phyloP scores from a whole-genome alignment of 2,888 invertebrate species.

The Ochropleura plecta region DNA sequence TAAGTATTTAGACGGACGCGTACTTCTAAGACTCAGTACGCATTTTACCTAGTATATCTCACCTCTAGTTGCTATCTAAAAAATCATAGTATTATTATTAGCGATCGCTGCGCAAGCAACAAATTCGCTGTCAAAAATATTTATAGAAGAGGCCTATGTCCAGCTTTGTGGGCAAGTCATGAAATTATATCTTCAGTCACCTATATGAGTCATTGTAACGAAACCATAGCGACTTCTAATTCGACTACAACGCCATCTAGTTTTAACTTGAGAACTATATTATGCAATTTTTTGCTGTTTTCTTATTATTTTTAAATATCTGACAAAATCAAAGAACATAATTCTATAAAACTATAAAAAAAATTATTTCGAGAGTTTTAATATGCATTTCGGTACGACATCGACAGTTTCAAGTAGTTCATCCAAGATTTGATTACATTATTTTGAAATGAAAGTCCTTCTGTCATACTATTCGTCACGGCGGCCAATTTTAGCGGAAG shows the following conservation, averaged over 20 bases:
- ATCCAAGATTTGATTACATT: too few species aligned
- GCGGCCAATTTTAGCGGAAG: too few species aligned
- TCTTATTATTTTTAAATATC: neutral
- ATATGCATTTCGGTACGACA: too few species aligned
- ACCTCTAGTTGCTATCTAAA: too few species aligned
- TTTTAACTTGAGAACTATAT: conserved; percentile 14
- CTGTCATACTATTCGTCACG: too few species aligned
- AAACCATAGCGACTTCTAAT: conserved; percentile 47
- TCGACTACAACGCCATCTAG: conserved; percentile 45
- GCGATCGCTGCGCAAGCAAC: conserved; percentile 6
- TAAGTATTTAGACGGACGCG: too few species aligned
- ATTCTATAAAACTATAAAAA: neutral
- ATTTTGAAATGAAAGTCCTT: too few species aligned
- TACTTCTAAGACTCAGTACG: too few species aligned
- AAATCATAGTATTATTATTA: neutral
- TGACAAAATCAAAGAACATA: neutral
- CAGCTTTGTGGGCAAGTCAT: conserved; percentile 27
- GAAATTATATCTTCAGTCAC: neutral
- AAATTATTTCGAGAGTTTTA: conserved; percentile 4
- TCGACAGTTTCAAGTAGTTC: too few species aligned
- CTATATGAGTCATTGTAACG: conserved; percentile 21
- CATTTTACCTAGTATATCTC: too few species aligned
- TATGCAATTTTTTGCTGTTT: neutral
- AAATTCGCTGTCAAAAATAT: conserved; percentile 40
- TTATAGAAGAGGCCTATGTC: conserved; percentile 42